Conservation (phyloP, 1,140 invertebrate species). For the Coenobita brevimanus region DNA sequence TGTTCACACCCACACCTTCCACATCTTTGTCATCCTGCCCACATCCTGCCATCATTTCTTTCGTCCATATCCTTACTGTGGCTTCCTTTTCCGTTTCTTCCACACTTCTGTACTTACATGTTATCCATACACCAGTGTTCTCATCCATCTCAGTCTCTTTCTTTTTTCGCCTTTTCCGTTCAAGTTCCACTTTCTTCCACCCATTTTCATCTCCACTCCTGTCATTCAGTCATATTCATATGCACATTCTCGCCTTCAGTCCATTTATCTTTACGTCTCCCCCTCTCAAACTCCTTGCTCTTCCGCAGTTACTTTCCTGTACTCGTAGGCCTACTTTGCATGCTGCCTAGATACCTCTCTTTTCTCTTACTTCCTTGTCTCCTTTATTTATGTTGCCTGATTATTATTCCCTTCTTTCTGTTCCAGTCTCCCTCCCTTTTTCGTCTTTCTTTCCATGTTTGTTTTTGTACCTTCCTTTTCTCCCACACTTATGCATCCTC, state of each 20-base stretch:
- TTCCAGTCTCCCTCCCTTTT: background rate
- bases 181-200: background rate
- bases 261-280: conserved; percentile 7
- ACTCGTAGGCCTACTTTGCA: background rate
- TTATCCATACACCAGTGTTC: no score
- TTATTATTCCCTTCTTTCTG: background rate
- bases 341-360: background rate
- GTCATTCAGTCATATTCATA: background rate
- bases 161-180: background rate
- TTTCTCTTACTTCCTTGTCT: background rate
- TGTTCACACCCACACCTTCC: background rate
- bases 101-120: no score
- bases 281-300: conserved; percentile 16
- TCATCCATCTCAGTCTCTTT: conserved; percentile 11
- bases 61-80: no score
- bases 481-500: background rate
- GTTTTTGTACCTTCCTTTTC: background rate
- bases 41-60: no score
- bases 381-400: no score
- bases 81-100: no score
- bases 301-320: background rate
- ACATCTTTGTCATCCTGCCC: background rate
- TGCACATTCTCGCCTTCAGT: background rate
- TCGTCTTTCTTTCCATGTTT: background rate
- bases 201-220: background rate